Evolutionary conservation across 2,797 vertebrate genomes (phyloP), one percentile per base, ranked within the genome.

Genomic region (Hydrocynus forskahlii): DNA sequence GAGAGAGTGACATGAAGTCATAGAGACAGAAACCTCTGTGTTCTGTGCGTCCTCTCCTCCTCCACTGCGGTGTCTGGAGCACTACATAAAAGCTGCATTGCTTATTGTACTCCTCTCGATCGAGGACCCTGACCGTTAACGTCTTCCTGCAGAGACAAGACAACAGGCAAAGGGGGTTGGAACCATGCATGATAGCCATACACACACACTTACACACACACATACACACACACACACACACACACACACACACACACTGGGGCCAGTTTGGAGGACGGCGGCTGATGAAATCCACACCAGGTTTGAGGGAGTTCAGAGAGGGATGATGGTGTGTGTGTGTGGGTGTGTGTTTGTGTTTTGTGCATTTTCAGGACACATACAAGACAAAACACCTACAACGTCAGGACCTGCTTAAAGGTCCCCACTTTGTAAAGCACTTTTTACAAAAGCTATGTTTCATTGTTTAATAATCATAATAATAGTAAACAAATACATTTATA

Each of bases 31-130:
- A 82, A 86, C 84, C 86, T 87, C 94, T 97, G 97, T 98, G 96
- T 98, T 96, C 97, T 99, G 96, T 97, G 95, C 93, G 89, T 93
- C 96, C 95, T 97, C 95, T 95, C 94, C 96, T 95, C 95, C 95
- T 96, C 98, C 98, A 99, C 88, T 95, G 89, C 88, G 98, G 98
- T 85, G 94, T 92, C 92, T 96, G 94, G 89, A 99, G 97, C 92
- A 96, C 95, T 94, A 99, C 64, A 97, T 92, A 97, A 97, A 99
- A 99, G 95, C 95, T 97, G 95, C 96, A 95, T 94, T 96, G 96
- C 97, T 99, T 99, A 96, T 97, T 95, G 96, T 99, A 99, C 93
- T 97, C 97, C 96, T 99, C 97, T 92, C 96, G 97, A 95, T 99
- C 96, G 97, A 96, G 96, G 94, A 99, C 94, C 95, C 93, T 97